phyloP scores from a whole-genome alignment of 1,140 invertebrate genomes.

The Epicauta chinensis region DNA sequence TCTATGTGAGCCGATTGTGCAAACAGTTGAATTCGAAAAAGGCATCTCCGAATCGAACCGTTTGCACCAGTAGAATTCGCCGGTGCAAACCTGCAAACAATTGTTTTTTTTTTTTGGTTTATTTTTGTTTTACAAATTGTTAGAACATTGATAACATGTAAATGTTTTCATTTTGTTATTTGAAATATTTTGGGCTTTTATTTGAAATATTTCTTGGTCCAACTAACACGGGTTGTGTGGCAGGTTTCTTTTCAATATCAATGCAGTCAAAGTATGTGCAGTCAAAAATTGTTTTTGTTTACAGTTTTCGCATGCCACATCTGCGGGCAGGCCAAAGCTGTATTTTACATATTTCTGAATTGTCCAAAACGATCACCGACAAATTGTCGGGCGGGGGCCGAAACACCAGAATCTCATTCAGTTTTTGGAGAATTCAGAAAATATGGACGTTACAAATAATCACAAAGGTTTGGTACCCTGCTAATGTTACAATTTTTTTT shows the following conservation, averaged over 20 bases:
- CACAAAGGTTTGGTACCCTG: slow-evolving; percentile 30
- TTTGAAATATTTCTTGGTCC: slow-evolving; percentile 26
- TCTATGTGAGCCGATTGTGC: no score
- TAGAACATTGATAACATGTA: slow-evolving; percentile 20
- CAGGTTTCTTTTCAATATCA: slow-evolving; percentile 22
- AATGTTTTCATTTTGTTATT: slow-evolving; percentile 4
- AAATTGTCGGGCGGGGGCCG: no score
- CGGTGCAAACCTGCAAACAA: no score
- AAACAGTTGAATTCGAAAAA: no score
- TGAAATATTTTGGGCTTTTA: slow-evolving; percentile 16
- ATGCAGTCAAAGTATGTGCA: slow-evolving; percentile 36
- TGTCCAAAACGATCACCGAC: slow-evolving; percentile 11
- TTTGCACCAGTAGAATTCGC: no score
- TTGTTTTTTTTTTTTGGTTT: slow-evolving; percentile 16
- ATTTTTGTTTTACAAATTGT: slow-evolving; percentile 10
- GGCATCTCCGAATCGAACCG: no score
- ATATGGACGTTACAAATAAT: slow-evolving; percentile 29
- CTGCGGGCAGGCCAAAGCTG: no score
- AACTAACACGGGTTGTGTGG: slow-evolving; percentile 31
- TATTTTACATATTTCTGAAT: slow-evolving; percentile 26
- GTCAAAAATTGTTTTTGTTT: slow-evolving; percentile 27
- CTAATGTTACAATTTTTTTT: slow-evolving; percentile 25
- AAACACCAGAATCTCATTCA: slow-evolving; percentile 4
- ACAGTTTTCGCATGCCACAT: no score
- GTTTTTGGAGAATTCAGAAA: slow-evolving; percentile 23